Evolutionary conservation across 2,113 vertebrate species (phyloP), one percentile per base, ranked within the genome.

Genomic region (Macquaria ambigua): DNA sequence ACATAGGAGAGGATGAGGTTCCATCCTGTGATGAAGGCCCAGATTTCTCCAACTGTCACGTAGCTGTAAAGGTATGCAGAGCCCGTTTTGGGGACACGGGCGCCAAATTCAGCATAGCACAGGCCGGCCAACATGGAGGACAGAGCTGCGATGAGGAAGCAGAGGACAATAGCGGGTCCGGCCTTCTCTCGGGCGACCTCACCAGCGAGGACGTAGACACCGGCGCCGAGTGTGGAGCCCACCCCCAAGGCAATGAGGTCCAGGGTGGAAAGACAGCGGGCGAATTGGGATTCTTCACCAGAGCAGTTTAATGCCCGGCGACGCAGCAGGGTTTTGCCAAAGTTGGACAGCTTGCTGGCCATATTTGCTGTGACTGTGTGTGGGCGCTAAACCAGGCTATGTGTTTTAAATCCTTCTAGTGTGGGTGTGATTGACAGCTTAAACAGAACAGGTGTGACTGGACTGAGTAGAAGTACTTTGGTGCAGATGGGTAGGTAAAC

Each of bases 11-110:
- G 97, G 80, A 99, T 98, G 93, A 99, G 97, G 90, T 98, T 99
- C 98, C 98, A 99, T 2, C 98, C 98, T 0, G 98, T 97, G 75
- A 97, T 97, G 92, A 99, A 99, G 90, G 98, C 98, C 96, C 98
- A 99, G 80, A 99, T 97, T 93, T 99, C 98, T 0, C 98, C 98
- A 0, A 99, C 98, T 0, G 98, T 99, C 68, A 99, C 97, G 0
- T 98, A 99, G 93, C 98, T 99, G 95, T 99, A 99, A 43, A 99
- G 96, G 89, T 99, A 99, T 0, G 98, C 98, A 28, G 98, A 99
- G 55, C 98, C 98, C 0, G 98, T 97, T 89, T 97, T 97, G 82
- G 98, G 98, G 8, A 99, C 98, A 0, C 98, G 97, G 56, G 98
- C 98, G 0, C 98, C 98, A 25, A 99, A 99, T 84, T 99, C 98